Evolutionary conservation across 2,113 vertebrate genomes (phyloP), one percentile per base, ranked within the genome.

Genomic region (Gnathonemus longibarbis): DNA sequence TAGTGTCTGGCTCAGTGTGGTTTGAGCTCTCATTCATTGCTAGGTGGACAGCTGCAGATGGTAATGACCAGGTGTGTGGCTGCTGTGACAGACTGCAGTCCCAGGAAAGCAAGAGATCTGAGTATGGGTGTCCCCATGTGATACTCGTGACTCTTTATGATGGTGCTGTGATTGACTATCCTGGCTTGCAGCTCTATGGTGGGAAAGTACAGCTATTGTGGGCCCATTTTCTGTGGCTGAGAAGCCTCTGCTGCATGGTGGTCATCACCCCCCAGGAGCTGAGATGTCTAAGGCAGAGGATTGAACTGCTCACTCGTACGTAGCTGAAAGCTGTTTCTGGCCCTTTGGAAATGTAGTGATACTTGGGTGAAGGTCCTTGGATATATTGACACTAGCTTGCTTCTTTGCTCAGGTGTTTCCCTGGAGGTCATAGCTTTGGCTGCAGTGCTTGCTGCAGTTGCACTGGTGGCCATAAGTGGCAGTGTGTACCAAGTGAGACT

Each of bases 41-140:
- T 45, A 92, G 92, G 58, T 93, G 92, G 92, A 15, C 48, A 8
- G 89, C 89, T 84, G 87, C 88, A 42, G 80, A 74, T 91, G 91
- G 87, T 1, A 46, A 83, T 8, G 6, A 92, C 35, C 15, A 89
- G n/a, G 90, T 7, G 7, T 93, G 92, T 42, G 46, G 58, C n/a
- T 93, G 92, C 49, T 93, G 92, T 87, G 90, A 91, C 24, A 0
- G 48, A 56, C 21, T 93, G 91, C 86, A 84, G 27, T 19, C 15
- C 56, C 13, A 66, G 88, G 50, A 52, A 50, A 15, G 31, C 62
- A 21, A 77, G 66, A 50, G 13, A 19, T 77, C 45, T 31, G n/a
- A 19, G 88, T 77, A 35, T 17, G 70, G 11, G 10, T 24, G 13
- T 27, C 21, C 10, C n/a, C n/a, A n/a, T 31, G 1, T 7, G 7